Conservation (phyloP, 2,113 vertebrate genomes). For the Pseudorhombus dupliciocellatus region DNA sequence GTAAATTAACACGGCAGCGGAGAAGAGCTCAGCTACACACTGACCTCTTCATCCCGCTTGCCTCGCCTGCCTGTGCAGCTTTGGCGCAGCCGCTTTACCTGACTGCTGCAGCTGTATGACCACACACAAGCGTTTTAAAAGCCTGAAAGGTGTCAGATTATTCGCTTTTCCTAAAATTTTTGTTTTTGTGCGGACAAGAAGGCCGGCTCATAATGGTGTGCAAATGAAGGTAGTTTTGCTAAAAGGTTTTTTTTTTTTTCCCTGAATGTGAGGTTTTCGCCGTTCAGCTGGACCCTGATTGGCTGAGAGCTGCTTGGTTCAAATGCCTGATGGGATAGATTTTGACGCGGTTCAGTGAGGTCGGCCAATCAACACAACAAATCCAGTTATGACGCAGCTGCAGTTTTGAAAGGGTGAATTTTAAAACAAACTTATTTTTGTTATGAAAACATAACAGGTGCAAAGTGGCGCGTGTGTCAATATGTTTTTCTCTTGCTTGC, state of each 20-base stretch:
- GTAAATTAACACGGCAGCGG: slow-evolving; percentile 90
- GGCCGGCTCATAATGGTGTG: slow-evolving; percentile 35
- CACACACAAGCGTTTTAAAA: slow-evolving; percentile 10
- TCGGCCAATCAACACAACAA: slow-evolving; percentile 19
- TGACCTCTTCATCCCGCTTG: slow-evolving; percentile 90
- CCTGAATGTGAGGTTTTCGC: slow-evolving; percentile 26
- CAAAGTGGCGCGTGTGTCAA: no score
- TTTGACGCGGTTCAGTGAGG: slow-evolving; percentile 17
- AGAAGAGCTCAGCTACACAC: slow-evolving; percentile 82
- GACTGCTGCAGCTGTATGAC: slow-evolving; percentile 32
- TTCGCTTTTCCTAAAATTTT: slow-evolving; percentile 29
- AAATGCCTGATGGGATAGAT: slow-evolving; percentile 36
- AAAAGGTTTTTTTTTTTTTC: slow-evolving; percentile 22
- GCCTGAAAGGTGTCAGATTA: slow-evolving; percentile 44
- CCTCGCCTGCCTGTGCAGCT: slow-evolving; percentile 79
- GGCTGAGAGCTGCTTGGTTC: slow-evolving; percentile 28
- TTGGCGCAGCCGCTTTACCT: slow-evolving; percentile 43
- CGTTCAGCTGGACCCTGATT: slow-evolving; percentile 20
- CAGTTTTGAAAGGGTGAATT: neutral
- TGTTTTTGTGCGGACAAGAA: neutral
- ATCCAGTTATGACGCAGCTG: neutral
- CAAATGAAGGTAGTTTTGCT: slow-evolving; percentile 51
- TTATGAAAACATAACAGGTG: neutral
- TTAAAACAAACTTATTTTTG: neutral
- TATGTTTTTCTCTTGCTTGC: slow-evolving; percentile 1